Evolutionary conservation across 2,888 invertebrate genomes (phyloP).

Genomic region (Philereme transversata): DNA sequence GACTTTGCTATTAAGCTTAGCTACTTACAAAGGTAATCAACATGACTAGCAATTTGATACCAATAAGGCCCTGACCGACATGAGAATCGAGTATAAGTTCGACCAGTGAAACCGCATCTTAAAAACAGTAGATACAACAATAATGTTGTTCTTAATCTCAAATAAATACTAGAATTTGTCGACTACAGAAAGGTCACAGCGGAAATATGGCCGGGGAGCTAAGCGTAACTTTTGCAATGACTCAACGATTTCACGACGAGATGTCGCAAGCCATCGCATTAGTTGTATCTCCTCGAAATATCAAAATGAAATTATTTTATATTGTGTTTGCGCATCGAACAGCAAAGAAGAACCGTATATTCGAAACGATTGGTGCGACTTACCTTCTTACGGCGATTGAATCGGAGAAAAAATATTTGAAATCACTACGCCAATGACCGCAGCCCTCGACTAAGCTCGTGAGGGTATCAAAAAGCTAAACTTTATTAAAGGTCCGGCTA

Average conservation of each 20-base stretch:
- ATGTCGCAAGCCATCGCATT: conserved; percentile 45
- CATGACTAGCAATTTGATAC: conserved; percentile 28
- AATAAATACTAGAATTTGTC: conserved; percentile 48
- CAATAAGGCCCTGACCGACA: conserved; percentile 37
- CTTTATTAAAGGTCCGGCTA: conserved; percentile 70
- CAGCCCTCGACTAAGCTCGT: conserved; percentile 48
- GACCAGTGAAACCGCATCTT: conserved; percentile 16
- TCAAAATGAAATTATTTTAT: conserved; percentile 67
- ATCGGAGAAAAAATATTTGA: conserved; percentile 29
- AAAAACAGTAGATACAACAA: conserved; percentile 5
- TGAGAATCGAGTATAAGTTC: conserved; percentile 25
- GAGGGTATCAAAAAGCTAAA: conserved; percentile 62
- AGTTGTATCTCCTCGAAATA: conserved; percentile 62
- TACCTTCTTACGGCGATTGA: conserved; percentile 26
- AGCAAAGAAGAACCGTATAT: conserved; percentile 48
- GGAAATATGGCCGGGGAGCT: conserved; percentile 64
- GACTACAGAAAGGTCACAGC: conserved; percentile 52
- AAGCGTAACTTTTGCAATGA: conserved; percentile 70
- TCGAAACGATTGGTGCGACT: conserved; percentile 44
- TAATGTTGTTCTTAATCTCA: conserved; percentile 43
- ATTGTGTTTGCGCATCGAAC: conserved; percentile 55
- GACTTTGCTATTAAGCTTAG: conserved; percentile 30
- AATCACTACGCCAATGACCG: conserved; percentile 52
- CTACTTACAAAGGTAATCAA: conserved; percentile 21
- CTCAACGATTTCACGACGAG: conserved; percentile 59